Evolutionary conservation across 2,888 invertebrate genomes (phyloP).

Genomic region (Rotaria magnacalcarata): DNA sequence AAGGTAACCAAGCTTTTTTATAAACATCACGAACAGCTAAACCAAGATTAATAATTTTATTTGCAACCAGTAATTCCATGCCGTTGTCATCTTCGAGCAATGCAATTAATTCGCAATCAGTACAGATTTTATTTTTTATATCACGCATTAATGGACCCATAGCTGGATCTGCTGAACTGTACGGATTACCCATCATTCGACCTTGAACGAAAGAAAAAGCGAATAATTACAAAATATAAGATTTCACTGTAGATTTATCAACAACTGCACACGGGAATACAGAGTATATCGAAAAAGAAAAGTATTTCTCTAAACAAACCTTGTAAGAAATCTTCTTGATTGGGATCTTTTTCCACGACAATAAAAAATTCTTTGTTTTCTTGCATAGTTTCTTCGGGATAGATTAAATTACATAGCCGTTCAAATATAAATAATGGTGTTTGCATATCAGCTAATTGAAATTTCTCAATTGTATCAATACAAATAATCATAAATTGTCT

Average conservation of each 20-base stretch:
- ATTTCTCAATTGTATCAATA: slow-evolving; percentile 84
- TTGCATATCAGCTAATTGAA: slow-evolving; percentile 79
- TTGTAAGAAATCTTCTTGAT: slow-evolving; percentile 95
- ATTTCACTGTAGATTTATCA: too few species aligned
- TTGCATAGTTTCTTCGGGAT: slow-evolving; percentile 63
- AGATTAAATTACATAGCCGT: slow-evolving; percentile 88
- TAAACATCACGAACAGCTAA: slow-evolving; percentile 79
- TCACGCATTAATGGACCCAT: slow-evolving; percentile 95
- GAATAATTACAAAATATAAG: too few species aligned
- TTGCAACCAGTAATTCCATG: slow-evolving; percentile 92
- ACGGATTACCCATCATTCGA: slow-evolving; percentile 94
- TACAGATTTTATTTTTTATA: slow-evolving; percentile 87
- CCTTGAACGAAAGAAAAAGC: slow-evolving; percentile 63
- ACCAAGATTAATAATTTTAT: slow-evolving; percentile 94
- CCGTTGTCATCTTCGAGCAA: slow-evolving; percentile 94
- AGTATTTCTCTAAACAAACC: not conserved
- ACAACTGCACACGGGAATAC: too few species aligned
- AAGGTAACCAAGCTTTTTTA: slow-evolving; percentile 62
- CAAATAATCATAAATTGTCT: slow-evolving; percentile 94
- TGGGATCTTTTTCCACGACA: slow-evolving; percentile 91
- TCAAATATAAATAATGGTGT: slow-evolving; percentile 97
- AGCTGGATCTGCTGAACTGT: slow-evolving; percentile 84
- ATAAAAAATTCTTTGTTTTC: slow-evolving; percentile 93
- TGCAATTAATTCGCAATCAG: slow-evolving; percentile 93
- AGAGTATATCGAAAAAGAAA: too few species aligned